Conservation (phyloP, 2,888 invertebrate genomes). For the Lasiommata megera region DNA sequence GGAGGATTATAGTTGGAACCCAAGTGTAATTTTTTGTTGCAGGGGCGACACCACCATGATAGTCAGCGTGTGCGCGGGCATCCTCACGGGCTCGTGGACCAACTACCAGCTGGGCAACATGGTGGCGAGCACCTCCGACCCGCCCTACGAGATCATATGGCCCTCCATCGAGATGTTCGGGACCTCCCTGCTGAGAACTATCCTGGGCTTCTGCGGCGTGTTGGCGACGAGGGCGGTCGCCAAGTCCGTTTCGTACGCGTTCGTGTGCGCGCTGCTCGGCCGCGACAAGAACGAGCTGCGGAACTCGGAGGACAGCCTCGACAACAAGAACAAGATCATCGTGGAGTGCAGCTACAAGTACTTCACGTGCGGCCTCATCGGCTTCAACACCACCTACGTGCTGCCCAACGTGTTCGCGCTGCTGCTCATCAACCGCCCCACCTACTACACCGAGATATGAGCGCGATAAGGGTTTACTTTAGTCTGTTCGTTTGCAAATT, state of each 20-base stretch:
- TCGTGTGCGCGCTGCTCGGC: constrained; percentile 85
- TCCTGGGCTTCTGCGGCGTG: constrained; percentile 88
- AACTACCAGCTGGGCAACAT: constrained; percentile 90
- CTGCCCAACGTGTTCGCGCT: constrained; percentile 89
- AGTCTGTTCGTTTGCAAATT: background rate
- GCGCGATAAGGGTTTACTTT: background rate
- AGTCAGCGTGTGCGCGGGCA: constrained; percentile 89
- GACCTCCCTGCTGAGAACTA: constrained; percentile 84
- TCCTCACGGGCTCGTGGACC: constrained; percentile 90
- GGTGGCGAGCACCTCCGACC: constrained; percentile 80
- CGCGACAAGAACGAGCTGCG: constrained; percentile 84
- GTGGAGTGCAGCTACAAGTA: constrained; percentile 93
- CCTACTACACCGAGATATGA: constrained; percentile 93
- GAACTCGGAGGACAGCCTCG: constrained; percentile 83
- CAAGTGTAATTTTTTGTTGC: no score
- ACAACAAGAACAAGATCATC: constrained; percentile 86
- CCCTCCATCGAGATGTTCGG: constrained; percentile 88
- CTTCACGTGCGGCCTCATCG: constrained; percentile 89
- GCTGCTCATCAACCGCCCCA: constrained; percentile 89
- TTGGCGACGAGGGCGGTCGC: constrained; percentile 84
- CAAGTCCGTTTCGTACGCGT: constrained; percentile 86
- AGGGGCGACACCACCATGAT: constrained; percentile 96
- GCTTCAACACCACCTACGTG: constrained; percentile 88
- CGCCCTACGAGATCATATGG: constrained; percentile 90
- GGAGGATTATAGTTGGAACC: no score